Base-by-base conservation (phyloP, 1,140 invertebrate species). In the Dolichoris vasculosae region DNA sequence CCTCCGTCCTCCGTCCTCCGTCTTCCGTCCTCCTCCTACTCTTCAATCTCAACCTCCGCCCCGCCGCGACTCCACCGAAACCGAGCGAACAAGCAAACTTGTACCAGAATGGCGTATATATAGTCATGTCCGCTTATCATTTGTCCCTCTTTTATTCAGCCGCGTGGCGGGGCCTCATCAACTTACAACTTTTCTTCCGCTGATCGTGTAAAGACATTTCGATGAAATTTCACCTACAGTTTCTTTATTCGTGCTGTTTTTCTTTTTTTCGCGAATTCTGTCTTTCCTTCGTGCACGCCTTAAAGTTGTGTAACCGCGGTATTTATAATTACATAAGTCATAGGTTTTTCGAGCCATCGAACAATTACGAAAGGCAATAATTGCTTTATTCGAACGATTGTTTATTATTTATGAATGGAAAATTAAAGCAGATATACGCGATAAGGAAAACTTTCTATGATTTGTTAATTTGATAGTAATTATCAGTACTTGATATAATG, bases 181-280 rank as follows among this genome's bases (percentile, higher is more conserved):
- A 83, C 73, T 77, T 59, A 46, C 79, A 86, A 75, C 71, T 86
- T 86, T 82, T 79, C 43, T 67, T 67, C 78, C 76, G 76, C 78
- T 35, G 32, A 46, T 46, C 78, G 40, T 35, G 32, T 40, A 30
- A 67, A 80, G 35, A 48, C 40, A n/a, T 46, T 48, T 43, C 78
- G 59, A 80, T 67, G 59, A 64, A 64, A 80, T 80, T 80, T 23
- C 59, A 67, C 55, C 30, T 9, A 35, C 43, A 51, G 30, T 63
- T 79, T 40, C 35, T 63, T 55, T 59, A 51, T 40, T 55, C 77
- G 63, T 32, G 77, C 13, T 63, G 40, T 35, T 79, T 63, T 23
- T 2, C 26, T 79, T n/a, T n/a, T n/a, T n/a, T n/a, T n/a, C n/a
- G n/a, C n/a, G n/a, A n/a, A n/a, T n/a, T 63, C 55, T 63, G 43